Evolutionary conservation across 2,113 vertebrate species (phyloP).

Genomic region (Odobenus rosmarus): DNA sequence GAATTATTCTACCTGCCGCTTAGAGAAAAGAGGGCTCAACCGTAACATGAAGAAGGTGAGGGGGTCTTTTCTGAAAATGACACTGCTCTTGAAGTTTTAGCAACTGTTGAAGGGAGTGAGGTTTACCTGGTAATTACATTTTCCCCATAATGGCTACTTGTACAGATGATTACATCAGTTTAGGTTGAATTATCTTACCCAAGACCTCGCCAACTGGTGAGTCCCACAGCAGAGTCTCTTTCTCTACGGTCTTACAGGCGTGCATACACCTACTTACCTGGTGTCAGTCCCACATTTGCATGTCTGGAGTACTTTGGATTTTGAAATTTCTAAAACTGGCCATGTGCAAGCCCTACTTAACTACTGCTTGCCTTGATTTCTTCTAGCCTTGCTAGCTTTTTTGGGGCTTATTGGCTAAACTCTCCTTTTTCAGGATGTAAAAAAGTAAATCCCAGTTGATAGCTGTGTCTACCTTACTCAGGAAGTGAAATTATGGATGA

Average conservation of each 20-base stretch:
- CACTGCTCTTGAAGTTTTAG: conserved; percentile 60
- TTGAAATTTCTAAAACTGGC: conserved; percentile 32
- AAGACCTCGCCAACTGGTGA: conserved; percentile 72
- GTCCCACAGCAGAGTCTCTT: conserved; percentile 55
- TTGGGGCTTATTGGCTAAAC: conserved; percentile 23
- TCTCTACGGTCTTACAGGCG: neutral
- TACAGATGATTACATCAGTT: conserved; percentile 83
- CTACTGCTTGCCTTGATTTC: conserved; percentile 31
- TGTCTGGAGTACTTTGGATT: neutral
- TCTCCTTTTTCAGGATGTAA: conserved; percentile 37
- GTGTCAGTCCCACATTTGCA: conserved; percentile 51
- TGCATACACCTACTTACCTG: neutral
- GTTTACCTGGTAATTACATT: conserved; percentile 83
- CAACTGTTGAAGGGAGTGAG: conserved; percentile 61
- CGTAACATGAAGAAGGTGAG: neutral
- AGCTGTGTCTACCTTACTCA: conserved; percentile 31
- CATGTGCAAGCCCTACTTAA: conserved; percentile 43
- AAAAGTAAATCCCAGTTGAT: conserved; percentile 32
- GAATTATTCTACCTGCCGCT: neutral
- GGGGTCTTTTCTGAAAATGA: neutral
- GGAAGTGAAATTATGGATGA: conserved; percentile 45
- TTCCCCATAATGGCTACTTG: conserved; percentile 82
- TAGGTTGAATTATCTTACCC: conserved; percentile 83
- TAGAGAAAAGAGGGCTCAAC: neutral
- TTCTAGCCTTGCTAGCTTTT: conserved; percentile 61